Evolutionary conservation across 2,797 vertebrate species (phyloP).

Genomic region (Eleutherodactylus coqui): DNA sequence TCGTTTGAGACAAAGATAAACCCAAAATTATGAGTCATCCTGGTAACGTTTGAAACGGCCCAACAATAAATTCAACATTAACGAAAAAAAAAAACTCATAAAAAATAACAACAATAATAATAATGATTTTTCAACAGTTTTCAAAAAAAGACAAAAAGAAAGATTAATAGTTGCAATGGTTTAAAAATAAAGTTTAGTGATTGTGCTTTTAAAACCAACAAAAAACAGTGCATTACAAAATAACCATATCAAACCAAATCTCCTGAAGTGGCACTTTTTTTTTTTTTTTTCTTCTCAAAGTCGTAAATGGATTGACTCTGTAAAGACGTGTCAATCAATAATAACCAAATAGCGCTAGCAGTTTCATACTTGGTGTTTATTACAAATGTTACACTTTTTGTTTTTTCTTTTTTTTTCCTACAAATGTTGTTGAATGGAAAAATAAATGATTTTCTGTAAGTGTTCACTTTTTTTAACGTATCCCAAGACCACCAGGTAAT

Average conservation of each 20-base stretch:
- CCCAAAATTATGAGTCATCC: conserved; percentile 68
- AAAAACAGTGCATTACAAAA: conserved; percentile 98
- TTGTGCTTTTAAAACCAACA: conserved; percentile 99
- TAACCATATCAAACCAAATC: conserved; percentile 77
- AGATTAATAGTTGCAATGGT: conserved; percentile 99
- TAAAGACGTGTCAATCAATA: conserved; percentile 78
- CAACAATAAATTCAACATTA: conserved; percentile 91
- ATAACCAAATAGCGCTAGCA: conserved; percentile 75
- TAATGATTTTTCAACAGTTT: conserved; percentile 85
- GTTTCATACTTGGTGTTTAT: conserved; percentile 68
- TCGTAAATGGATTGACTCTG: conserved; percentile 89
- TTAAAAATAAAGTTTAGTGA: conserved; percentile 99
- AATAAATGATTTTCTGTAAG: conserved; percentile 72
- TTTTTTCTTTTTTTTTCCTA: conserved; percentile 67
- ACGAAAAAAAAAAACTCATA: conserved; percentile 78
- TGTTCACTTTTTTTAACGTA: conserved; percentile 65
- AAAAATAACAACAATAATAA: conserved; percentile 71
- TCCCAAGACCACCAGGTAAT: conserved; percentile 73
- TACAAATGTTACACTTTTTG: conserved; percentile 76
- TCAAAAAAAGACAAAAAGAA: conserved; percentile 95
- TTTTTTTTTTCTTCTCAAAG: conserved; percentile 73
- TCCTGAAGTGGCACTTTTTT: conserved; percentile 94
- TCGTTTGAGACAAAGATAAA: conserved; percentile 35
- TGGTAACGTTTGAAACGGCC: conserved; percentile 82
- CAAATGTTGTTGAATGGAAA: conserved; percentile 70